Percentiles rank a stretch among this genome's conserved stretches.
Evolutionary conservation across 2,113 vertebrate genomes (phyloP).

Genomic region (Gymnorhina tibicen): DNA sequence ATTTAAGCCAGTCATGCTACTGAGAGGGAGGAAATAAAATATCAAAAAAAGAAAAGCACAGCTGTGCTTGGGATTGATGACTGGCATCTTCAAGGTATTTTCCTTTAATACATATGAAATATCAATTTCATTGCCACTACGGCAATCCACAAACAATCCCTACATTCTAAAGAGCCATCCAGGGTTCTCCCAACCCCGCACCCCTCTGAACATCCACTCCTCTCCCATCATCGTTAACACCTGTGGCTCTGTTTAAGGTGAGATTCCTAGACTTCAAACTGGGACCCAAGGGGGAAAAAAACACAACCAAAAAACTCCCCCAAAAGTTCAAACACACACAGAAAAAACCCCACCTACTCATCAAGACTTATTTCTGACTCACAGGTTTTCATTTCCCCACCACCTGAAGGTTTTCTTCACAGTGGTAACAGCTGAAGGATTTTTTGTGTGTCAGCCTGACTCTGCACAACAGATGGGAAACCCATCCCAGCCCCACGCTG

Average conservation of each 20-base stretch:
- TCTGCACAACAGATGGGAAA: neutral
- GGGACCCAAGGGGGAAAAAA: accelerated
- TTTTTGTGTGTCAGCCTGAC: neutral
- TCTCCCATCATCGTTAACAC: neutral
- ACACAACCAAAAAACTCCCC: neutral
- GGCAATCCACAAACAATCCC: neutral
- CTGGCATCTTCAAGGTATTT: neutral
- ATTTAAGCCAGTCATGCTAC: neutral
- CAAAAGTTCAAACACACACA: neutral
- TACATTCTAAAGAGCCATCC: neutral
- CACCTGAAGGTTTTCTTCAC: neutral
- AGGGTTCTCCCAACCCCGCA: neutral
- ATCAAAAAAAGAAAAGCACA: neutral
- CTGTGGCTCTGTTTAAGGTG: neutral
- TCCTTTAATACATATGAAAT: neutral
- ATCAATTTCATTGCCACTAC: neutral
- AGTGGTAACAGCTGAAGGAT: neutral
- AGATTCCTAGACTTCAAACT: neutral
- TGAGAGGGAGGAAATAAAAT: neutral
- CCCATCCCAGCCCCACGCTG: neutral
- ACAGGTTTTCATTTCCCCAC: neutral
- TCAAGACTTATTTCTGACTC: neutral
- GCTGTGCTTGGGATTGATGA: neutral
- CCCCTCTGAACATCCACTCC: neutral
- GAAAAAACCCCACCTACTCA: neutral